phyloP scores from a whole-genome alignment of 2,888 invertebrate species.

The Griposia aprilina region DNA sequence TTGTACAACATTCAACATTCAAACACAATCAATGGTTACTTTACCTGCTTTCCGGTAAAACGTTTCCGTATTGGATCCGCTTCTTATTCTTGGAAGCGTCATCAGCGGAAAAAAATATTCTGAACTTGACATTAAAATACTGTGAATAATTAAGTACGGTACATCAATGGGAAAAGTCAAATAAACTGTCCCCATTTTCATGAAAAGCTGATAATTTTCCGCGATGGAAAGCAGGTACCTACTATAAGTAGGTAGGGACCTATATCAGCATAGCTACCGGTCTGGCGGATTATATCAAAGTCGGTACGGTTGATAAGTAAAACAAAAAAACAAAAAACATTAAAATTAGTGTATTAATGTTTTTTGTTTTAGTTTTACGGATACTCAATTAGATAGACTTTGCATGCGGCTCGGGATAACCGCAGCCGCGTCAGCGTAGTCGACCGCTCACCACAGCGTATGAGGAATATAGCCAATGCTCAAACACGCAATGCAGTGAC shows the following conservation, averaged over 20 bases:
- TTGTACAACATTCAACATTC: not conserved
- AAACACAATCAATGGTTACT: not conserved
- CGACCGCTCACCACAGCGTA: not conserved
- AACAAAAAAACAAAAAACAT: too few species aligned
- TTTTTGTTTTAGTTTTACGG: not conserved
- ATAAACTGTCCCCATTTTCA: not conserved
- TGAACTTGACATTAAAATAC: constrained; percentile 8
- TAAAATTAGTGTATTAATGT: too few species aligned
- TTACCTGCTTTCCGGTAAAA: not conserved
- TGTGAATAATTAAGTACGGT: constrained; percentile 13
- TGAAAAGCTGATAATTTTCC: constrained; percentile 1
- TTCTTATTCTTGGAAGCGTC: constrained; percentile 5
- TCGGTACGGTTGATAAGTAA: not conserved
- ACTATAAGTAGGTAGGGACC: not conserved
- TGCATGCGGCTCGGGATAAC: not conserved
- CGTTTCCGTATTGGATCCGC: not conserved
- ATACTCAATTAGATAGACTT: not conserved
- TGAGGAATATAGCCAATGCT: not conserved
- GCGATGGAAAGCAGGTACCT: not conserved
- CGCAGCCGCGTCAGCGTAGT: not conserved
- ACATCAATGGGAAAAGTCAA: not conserved
- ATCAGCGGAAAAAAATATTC: not conserved
- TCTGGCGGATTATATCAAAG: not conserved
- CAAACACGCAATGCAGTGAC: not conserved
- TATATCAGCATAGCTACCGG: not conserved